phyloP scores from a whole-genome alignment of 35 echinoderm and acorn worm species.

The Hemicentrotus pulcherrimus region DNA sequence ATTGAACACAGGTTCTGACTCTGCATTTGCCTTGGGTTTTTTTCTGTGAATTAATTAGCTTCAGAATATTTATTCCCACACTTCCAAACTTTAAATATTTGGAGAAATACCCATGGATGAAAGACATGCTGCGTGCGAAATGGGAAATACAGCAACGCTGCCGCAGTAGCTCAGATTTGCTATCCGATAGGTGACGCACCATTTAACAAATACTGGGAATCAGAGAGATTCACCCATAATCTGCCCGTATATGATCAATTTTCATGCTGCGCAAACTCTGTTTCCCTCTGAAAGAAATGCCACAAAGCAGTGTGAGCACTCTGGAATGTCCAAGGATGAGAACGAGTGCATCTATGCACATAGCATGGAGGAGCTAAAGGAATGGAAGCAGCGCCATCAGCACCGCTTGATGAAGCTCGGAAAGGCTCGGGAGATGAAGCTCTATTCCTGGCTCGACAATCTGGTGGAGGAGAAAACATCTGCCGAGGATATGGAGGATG shows the following conservation, averaged over 20 bases:
- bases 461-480: conserved; percentile 57
- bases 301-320: conserved; percentile 60
- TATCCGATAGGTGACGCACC: neutral
- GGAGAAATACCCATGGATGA: too few relatives aligned
- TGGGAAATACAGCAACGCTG: neutral
- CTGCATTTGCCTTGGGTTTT: too few relatives aligned
- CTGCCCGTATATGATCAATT: neutral
- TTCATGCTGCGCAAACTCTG: neutral
- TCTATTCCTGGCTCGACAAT: conserved; percentile 82
- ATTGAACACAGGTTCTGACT: too few relatives aligned
- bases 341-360: conserved; percentile 83
- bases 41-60: too few relatives aligned
- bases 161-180: too few relatives aligned
- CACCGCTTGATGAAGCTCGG: conserved; percentile 88
- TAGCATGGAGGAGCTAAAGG: conserved; percentile 76
- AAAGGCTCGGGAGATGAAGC: conserved; percentile 70
- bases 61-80: too few relatives aligned
- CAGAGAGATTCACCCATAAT: neutral
- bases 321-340: conserved; percentile 51
- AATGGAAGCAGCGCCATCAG: conserved; percentile 80
- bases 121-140: too few relatives aligned
- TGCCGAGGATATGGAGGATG: conserved; percentile 56
- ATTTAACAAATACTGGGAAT: neutral
- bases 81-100: too few relatives aligned
- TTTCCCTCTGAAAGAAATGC: conserved; percentile 50